A percentile compares a stretch with the other conserved stretches of the same genome.
These are phyloP conservation scores for Limnephilus auricula DNA, from an alignment of 2,888 invertebrate species.

Conservation along the genomic window DNA sequence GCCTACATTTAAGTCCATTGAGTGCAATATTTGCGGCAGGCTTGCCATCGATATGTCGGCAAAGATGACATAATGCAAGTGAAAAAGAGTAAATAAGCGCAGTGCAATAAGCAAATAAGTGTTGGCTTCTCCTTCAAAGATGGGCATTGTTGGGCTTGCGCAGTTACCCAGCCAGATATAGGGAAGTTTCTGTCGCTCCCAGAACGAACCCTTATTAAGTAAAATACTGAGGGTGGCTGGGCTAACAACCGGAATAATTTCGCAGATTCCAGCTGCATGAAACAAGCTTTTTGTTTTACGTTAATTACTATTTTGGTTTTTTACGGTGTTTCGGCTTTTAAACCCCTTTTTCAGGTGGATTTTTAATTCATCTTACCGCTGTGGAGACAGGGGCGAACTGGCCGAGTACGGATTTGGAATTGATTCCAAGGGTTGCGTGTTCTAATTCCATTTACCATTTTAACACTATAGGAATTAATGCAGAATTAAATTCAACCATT, in stretches of 20 bases:
- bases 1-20: neutral
- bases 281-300: conserved; percentile 66
- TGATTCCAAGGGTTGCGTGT: neutral
- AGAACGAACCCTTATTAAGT: conserved; percentile 6
- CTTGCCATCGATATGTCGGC: neutral
- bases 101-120: no score
- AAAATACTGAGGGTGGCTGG: conserved; percentile 30
- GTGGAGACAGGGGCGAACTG: neutral
- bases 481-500: no score
- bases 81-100: neutral
- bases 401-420: neutral
- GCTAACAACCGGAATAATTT: conserved; percentile 23
- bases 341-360: conserved; percentile 63
- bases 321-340: conserved; percentile 65
- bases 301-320: conserved; percentile 65
- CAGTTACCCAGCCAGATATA: neutral
- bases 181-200: neutral
- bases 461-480: no score
- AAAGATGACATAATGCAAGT: neutral
- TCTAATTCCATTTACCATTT: neutral
- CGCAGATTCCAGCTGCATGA: conserved; percentile 36
- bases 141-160: neutral
- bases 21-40: neutral
- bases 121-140: neutral
- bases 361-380: conserved; percentile 47